Conservation (phyloP, 2,888 invertebrate genomes). For the Physocephala rufipes region DNA sequence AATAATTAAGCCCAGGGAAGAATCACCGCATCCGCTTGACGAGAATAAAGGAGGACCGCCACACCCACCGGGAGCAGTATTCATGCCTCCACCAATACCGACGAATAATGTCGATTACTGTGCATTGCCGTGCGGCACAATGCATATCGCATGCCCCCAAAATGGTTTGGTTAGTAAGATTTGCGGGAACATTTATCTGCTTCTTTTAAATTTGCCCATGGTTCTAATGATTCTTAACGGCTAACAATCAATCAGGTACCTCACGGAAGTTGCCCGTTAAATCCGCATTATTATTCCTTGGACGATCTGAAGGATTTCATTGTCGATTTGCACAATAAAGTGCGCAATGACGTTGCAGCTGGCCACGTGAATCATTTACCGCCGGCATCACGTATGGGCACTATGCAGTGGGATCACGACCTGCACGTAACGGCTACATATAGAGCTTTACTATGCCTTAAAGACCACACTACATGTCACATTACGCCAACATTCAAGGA, state of each 20-base stretch:
- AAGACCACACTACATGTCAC: not conserved
- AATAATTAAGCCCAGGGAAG: too few species aligned
- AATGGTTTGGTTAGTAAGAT: not conserved
- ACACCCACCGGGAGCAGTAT: too few species aligned
- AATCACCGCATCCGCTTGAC: too few species aligned
- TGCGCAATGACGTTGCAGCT: not conserved
- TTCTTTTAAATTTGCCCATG: not conserved
- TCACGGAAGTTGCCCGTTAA: not conserved
- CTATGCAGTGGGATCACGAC: slow-evolving; percentile 12
- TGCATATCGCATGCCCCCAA: not conserved
- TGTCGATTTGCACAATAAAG: not conserved
- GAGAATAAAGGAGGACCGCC: too few species aligned
- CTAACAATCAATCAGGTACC: not conserved
- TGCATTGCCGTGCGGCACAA: not conserved
- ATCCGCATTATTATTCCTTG: not conserved
- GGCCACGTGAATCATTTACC: not conserved
- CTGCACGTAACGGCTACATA: not conserved
- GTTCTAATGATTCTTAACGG: too few species aligned
- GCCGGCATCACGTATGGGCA: not conserved
- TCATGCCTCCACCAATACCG: too few species aligned
- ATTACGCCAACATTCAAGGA: not conserved
- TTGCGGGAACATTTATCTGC: not conserved
- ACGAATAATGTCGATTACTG: not conserved
- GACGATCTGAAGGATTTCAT: not conserved
- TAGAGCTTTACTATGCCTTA: not conserved